Base-by-base conservation (phyloP, 2,797 vertebrate species). In the Danio aesculapii region DNA sequence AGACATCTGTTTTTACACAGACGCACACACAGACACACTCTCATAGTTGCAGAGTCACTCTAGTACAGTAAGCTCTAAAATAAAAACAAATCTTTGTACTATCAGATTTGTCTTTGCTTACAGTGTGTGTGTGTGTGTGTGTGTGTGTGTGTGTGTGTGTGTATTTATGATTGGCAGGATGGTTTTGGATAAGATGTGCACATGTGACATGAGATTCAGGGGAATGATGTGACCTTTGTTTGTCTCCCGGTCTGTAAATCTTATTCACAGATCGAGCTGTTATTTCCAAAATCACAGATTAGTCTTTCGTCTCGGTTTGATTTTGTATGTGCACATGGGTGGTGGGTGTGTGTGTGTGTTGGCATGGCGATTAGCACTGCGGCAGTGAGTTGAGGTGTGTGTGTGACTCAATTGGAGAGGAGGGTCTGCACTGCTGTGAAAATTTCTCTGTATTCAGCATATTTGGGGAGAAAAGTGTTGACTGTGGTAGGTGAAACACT, bases 351-450 rank as follows among this genome's bases (percentile, higher is more conserved):
- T 75, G 66, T 75, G 66, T 55, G 57, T 50, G 77, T 70, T 64
- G 55, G 64, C 82, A 71, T 75, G 57, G 66, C 6, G 64, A 70
- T 83, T 71, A 75, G 82, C 43, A 71, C 71, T 83, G 82, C 82
- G 21, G 77, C 82, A 83, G 71, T 67, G 77, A 69, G 70, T 41
- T 1, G 62, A 44, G 50, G 58, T 71, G 67, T 71, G 19, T 63
- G 59, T 41, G 47, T 39, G 30, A 44, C 43, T 69, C 52, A n/a
- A 2, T 50, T 71, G 30, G 43, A 72, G 52, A 46, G 30, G 52
- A 66, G 41, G 55, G 47, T 61, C 67, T 74, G 46, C n/a, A 19
- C 44, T 46, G 62, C 46, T 79, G 69, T 57, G 19, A 53, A 66
- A 62, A 30, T 47, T 68, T 53, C 14, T 9, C 41, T 63, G 43